Evolutionary conservation across 2,888 invertebrate species (phyloP), one percentile per base, ranked within the genome.

Genomic region (Trachelus stipa): DNA sequence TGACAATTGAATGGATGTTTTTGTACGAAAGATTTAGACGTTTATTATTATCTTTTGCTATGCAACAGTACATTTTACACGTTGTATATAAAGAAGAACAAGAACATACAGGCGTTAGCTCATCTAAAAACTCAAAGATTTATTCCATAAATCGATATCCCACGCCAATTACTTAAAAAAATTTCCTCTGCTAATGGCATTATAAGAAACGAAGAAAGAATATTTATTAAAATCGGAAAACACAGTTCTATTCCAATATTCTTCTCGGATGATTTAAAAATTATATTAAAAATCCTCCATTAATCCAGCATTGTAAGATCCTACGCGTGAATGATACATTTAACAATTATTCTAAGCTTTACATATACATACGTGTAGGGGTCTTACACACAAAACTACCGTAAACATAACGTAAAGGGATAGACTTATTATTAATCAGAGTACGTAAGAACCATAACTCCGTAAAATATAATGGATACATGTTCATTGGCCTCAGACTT

Each of bases 21-120:
- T 85, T 15, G 77, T 34, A 68, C 81, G 79, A n/a, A 83, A 83
- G 82, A 83, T 84, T 71, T 81, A 83, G 78, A 30, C 77, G n/a
- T 82, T 81, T 77, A 73, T 77, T 15, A 31, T 71, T 11, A 69
- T 56, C 11, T 85, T 83, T 74, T 76, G 80, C 34, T 9, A n/a
- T 69, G 56, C 56, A 56, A 56, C 56, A 56, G 9, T 56, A 56
- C 23, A 15, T 56, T 56, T 23, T 56, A 56, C 23, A 56, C 56
- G 56, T 56, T 23, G 56, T 56, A 56, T 23, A 56, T 56, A 2
- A 23, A 56, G 1, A 23, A 23, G 1, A 56, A 0, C 15, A 23
- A 56, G 9, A 56, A 23, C 23, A 9, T 9, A 56, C 9, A 56
- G 23, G 23, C 56, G 2, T 6, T 9, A 23, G 9, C 9, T 56